Conservation (phyloP, 2,113 vertebrate species). For the Camelus bactrianus region DNA sequence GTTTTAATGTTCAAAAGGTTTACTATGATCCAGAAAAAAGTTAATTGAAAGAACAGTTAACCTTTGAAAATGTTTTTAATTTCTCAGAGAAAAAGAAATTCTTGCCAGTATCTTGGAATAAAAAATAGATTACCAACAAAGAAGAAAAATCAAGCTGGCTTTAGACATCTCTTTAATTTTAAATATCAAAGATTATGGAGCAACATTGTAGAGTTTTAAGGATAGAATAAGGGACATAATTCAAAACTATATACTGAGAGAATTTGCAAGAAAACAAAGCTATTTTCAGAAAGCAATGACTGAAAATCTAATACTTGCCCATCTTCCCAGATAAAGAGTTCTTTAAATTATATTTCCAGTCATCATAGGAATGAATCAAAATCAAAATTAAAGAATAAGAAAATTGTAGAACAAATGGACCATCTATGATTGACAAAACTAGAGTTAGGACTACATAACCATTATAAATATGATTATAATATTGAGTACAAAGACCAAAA, state of each 20-base stretch:
- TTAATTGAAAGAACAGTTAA: slow-evolving; percentile 58
- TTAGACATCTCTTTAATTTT: background rate
- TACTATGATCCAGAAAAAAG: slow-evolving; percentile 47
- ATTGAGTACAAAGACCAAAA: background rate
- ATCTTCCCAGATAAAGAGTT: background rate
- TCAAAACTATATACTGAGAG: background rate
- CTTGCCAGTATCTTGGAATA: slow-evolving; percentile 15
- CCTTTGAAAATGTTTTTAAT: slow-evolving; percentile 14
- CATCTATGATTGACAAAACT: background rate
- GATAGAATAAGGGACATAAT: background rate
- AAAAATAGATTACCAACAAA: slow-evolving; percentile 29
- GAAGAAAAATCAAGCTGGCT: slow-evolving; percentile 28
- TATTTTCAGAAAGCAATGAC: slow-evolving; percentile 44
- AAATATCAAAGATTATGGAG: slow-evolving; percentile 10
- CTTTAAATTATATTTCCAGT: background rate
- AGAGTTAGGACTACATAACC: background rate
- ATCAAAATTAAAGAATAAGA: slow-evolving; percentile 9
- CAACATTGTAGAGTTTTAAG: slow-evolving; percentile 6
- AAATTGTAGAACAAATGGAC: background rate
- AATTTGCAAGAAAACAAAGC: background rate
- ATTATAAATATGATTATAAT: background rate
- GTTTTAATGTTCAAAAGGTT: slow-evolving; percentile 48
- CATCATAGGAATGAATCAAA: slow-evolving; percentile 18
- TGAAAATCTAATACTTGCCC: background rate
- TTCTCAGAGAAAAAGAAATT: slow-evolving; percentile 52